These are phyloP conservation scores for Thaumatotibia leucotreta DNA, from an alignment of 1,140 invertebrate genomes.

Conservation along the genomic window DNA sequence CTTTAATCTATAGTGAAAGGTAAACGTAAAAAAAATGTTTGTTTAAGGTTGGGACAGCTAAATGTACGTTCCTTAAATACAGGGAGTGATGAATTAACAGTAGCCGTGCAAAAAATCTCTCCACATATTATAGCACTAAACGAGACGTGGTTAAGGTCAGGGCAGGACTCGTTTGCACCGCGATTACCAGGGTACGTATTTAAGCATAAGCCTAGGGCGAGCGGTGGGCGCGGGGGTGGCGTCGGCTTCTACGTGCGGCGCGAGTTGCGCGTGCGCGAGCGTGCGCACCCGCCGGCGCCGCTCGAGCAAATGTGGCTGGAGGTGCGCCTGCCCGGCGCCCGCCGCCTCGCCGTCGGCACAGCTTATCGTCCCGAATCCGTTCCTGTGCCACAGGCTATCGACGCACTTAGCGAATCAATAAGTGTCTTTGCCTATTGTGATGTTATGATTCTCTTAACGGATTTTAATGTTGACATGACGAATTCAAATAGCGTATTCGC, in stretches of 20 bases:
- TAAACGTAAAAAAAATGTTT: not conserved
- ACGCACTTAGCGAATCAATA: not conserved
- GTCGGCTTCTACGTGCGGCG: not conserved
- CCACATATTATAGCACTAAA: not conserved
- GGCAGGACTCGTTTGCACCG: not conserved
- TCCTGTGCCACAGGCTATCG: not conserved
- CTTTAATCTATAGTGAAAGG: not conserved
- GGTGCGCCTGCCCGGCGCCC: not conserved
- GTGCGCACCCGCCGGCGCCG: not conserved
- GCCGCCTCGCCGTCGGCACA: not conserved
- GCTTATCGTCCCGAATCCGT: not conserved
- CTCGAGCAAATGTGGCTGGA: not conserved
- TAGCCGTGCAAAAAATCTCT: not conserved
- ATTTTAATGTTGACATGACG: not conserved
- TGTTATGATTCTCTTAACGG: not conserved
- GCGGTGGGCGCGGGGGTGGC: not conserved
- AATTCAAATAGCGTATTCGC: not conserved
- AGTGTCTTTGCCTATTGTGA: not conserved
- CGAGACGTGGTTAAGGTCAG: not conserved
- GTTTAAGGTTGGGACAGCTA: not conserved
- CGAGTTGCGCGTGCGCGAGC: not conserved
- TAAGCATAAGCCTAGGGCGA: not conserved
- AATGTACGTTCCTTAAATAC: not conserved
- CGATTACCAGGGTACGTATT: not conserved
- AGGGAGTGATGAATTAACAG: not conserved